A percentile compares a stretch with the other conserved stretches of the same genome.
phyloP scores from a whole-genome alignment of 1,140 invertebrate genomes.

The Camponotus pennsylvanicus region DNA sequence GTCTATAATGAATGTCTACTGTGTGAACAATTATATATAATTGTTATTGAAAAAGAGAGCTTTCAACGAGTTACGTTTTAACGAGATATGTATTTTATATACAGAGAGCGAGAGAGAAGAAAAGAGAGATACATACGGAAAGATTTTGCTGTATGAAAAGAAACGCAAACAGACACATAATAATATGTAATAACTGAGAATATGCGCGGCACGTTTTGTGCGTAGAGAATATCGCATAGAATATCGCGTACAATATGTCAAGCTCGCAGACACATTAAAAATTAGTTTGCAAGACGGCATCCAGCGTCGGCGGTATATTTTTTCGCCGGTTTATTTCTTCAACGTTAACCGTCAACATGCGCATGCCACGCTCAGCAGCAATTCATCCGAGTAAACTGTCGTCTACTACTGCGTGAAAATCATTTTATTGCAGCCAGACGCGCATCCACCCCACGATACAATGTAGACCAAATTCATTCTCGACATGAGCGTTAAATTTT shows the following conservation, averaged over 20 bases:
- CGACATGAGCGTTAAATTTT: slow-evolving; percentile 25
- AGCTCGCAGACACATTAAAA: slow-evolving; percentile 35
- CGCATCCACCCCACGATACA: slow-evolving; percentile 5
- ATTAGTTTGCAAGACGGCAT: slow-evolving; percentile 45
- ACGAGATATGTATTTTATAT: neutral
- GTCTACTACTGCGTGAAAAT: slow-evolving; percentile 34
- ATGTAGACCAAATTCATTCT: slow-evolving; percentile 12
- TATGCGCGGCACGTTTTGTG: neutral
- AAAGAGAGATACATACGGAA: too few species aligned
- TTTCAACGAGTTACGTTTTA: neutral
- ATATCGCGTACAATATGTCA: neutral
- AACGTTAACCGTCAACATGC: slow-evolving; percentile 38
- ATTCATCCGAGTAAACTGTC: slow-evolving; percentile 23
- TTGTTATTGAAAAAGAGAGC: neutral
- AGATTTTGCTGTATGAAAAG: neutral
- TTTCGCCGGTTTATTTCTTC: slow-evolving; percentile 45
- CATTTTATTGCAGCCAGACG: slow-evolving; percentile 51
- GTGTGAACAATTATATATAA: neutral
- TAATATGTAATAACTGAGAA: slow-evolving; percentile 3
- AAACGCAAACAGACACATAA: neutral
- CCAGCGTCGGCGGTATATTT: slow-evolving; percentile 12
- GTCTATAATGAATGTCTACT: neutral
- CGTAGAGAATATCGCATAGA: neutral
- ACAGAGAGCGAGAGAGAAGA: too few species aligned
- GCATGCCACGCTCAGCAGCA: slow-evolving; percentile 41